Base-by-base conservation (phyloP, 1,140 invertebrate species). In the Tigriopus japonicus region DNA sequence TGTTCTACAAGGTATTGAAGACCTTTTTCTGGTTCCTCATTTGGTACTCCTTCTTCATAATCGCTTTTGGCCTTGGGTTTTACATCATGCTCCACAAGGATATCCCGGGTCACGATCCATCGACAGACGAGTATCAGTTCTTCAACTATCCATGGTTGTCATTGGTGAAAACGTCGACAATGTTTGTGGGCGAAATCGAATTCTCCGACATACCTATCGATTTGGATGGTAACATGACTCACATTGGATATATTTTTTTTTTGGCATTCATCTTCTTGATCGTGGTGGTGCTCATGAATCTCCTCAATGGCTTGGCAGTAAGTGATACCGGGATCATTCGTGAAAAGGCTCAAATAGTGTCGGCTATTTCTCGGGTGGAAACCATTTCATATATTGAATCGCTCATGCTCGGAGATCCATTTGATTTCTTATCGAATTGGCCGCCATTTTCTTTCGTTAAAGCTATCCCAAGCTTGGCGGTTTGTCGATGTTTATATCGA, bases 311-410 rank as follows among this genome's bases (percentile, higher is more conserved):
- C 5, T 60, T 69, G 13, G 68, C 68, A 13, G 68, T 69, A 43
- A 67, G 62, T 23, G 65, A 68, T 21, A 67, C 67, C 23, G 65
- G 64, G 19, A 45, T 63, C 14, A 68, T 54, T 60, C 63, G 54
- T 6, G 55, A 23, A 9, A 40, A 58, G 28, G 55, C 55, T 12
- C 28, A 58, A 23, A 58, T 87, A 9, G 80, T 86, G 0, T 80
- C 80, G 1, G 77, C 82, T 63, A 78, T 84, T 28, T 80, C 80
- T 6, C 72, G 81, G 56, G 76, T 84, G 1, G 77, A 79, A 67
- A 68, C 86, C 14, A 75, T 87, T 53, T 75, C 77, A 17, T 83
- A 86, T 63, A 78, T 83, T 45, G 85, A 88, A 71, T 76, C 76
- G 52, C 75, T 85, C 19, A 70, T 83, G 0, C 72, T 83, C 1